phyloP scores from a whole-genome alignment of 2,113 vertebrate species.

The Dermatemys mawii region DNA sequence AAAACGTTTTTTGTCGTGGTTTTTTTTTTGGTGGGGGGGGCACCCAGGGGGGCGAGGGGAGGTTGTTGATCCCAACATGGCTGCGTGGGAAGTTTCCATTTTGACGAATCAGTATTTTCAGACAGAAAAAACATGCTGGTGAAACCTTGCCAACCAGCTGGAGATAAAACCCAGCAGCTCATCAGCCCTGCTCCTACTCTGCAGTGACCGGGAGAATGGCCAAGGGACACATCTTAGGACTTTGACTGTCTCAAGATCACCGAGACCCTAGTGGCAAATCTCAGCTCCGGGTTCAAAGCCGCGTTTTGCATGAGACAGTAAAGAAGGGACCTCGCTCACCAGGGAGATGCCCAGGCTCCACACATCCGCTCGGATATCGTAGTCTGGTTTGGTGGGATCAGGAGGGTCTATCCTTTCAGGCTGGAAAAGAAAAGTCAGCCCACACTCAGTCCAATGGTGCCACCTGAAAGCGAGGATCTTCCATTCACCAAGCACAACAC shows the following conservation, averaged over 20 bases:
- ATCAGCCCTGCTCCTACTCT: not conserved
- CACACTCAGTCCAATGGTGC: not conserved
- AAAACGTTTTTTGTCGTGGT: not conserved
- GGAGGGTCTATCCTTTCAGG: conserved; percentile 95
- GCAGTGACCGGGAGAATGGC: not conserved
- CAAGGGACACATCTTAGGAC: not conserved
- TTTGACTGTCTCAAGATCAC: not conserved
- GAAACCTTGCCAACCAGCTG: not conserved
- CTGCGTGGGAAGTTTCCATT: not conserved
- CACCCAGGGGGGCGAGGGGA: no score
- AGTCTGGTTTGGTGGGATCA: conserved; percentile 94
- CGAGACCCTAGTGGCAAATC: not conserved
- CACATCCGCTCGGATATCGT: conserved; percentile 94
- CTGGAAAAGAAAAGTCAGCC: conserved; percentile 64
- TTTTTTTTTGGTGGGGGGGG: not conserved
- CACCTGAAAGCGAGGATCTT: not conserved
- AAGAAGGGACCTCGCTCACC: conserved; percentile 70
- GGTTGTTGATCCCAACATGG: not conserved
- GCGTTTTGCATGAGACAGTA: not conserved
- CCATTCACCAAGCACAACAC: not conserved
- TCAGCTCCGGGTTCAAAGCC: not conserved
- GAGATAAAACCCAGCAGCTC: not conserved
- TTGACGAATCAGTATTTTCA: not conserved
- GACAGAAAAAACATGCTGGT: not conserved
- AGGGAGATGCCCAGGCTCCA: conserved; percentile 96